These are phyloP conservation scores for Labeo catla DNA, from an alignment of 2,113 vertebrate species.

Conservation along the genomic window DNA sequence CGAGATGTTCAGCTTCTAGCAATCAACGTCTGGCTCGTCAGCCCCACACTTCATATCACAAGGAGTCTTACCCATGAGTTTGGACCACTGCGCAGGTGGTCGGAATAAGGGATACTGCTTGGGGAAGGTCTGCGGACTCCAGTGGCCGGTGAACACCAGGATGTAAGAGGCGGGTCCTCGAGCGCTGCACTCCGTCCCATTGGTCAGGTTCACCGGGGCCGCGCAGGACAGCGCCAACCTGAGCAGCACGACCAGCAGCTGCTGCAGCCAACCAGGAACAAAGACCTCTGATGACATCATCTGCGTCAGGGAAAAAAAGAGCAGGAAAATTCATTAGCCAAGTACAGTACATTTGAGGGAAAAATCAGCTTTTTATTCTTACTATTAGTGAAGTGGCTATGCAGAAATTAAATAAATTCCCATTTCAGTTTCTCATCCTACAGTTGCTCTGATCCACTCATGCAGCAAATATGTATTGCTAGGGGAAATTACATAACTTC, in stretches of 20 bases:
- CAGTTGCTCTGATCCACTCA: background rate
- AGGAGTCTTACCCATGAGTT: conserved; percentile 76
- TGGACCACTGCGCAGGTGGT: conserved; percentile 83
- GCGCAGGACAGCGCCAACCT: conserved; percentile 67
- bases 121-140: conserved; percentile 79
- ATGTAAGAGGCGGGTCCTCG: conserved; percentile 79
- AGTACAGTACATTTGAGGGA: too few relatives aligned
- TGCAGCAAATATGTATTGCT: conserved; percentile 4
- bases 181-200: conserved; percentile 71
- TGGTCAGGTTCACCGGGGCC: conserved; percentile 62
- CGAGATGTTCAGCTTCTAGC: background rate
- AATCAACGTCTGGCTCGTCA: background rate
- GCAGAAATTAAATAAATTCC: background rate
- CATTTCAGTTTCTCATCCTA: background rate
- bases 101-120: conserved; percentile 82
- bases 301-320: conserved; percentile 65
- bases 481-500: conserved; percentile 10
- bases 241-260: conserved; percentile 71
- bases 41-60: background rate
- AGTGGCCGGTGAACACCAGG: conserved; percentile 80
- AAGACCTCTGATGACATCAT: conserved; percentile 74
- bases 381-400: background rate
- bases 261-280: conserved; percentile 71
- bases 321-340: conserved; percentile 31
- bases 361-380: background rate